These are phyloP conservation scores for Philereme transversata DNA, from an alignment of 2,888 invertebrate genomes.

Conservation along the genomic window DNA sequence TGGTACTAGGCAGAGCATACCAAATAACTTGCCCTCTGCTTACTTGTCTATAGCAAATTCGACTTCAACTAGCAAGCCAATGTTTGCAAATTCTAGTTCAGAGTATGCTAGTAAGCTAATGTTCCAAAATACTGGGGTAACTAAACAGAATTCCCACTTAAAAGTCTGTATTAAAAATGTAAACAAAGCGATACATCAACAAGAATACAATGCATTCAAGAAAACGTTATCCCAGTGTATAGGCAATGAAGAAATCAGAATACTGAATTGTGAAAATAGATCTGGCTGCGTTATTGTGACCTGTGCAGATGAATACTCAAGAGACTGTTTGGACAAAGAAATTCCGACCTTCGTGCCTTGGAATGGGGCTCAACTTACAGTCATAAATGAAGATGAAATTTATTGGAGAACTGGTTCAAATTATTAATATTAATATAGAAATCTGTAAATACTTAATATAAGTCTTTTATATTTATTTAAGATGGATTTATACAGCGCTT, in stretches of 20 bases:
- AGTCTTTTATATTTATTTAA: too few species aligned
- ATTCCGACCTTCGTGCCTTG: constrained; percentile 21
- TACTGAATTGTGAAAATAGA: not conserved
- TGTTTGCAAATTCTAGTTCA: too few species aligned
- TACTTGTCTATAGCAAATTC: too few species aligned
- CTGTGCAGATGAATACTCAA: constrained; percentile 14
- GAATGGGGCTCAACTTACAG: constrained; percentile 14
- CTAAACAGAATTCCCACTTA: not conserved
- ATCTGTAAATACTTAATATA: too few species aligned
- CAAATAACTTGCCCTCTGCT: too few species aligned
- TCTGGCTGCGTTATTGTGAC: not conserved
- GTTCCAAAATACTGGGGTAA: not conserved
- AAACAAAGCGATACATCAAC: not conserved
- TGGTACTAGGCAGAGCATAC: too few species aligned
- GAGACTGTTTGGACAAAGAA: constrained; percentile 25
- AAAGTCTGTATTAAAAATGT: constrained; percentile 13
- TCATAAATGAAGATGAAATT: constrained; percentile 4
- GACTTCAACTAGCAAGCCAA: too few species aligned
- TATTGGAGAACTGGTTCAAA: not conserved
- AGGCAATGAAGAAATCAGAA: constrained; percentile 6
- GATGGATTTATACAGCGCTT: too few species aligned
- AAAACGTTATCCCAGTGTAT: constrained; percentile 11
- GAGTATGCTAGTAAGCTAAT: too few species aligned
- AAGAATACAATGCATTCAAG: not conserved
- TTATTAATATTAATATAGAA: too few species aligned